Percentiles rank a stretch among this genome's conserved stretches.
Evolutionary conservation across 2,888 invertebrate species (phyloP).

Genomic region (Pherbina coryleti): DNA sequence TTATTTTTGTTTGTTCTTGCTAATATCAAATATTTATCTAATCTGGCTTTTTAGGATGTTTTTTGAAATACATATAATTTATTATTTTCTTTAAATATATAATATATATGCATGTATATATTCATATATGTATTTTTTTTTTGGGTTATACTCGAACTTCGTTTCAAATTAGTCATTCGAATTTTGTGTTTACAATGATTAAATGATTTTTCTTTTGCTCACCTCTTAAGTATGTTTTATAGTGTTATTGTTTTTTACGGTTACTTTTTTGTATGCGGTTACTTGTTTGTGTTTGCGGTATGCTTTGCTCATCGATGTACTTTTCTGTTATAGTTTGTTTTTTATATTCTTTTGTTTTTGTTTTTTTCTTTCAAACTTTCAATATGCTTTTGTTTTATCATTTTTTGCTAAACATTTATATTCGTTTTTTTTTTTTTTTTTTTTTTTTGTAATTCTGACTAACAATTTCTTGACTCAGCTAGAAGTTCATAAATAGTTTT

Average conservation of each 20-base stretch:
- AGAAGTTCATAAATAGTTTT: constrained; percentile 26
- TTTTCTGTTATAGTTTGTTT: constrained; percentile 38
- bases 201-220: constrained; percentile 41
- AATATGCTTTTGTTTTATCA: constrained; percentile 26
- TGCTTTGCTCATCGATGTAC: constrained; percentile 41
- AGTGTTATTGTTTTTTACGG: constrained; percentile 46
- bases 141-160: background rate
- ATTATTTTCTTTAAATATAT: background rate
- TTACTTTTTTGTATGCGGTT: constrained; percentile 34
- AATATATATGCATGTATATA: too few species aligned
- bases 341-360: too few species aligned
- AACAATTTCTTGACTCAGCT: constrained; percentile 37
- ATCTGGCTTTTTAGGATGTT: constrained; percentile 24
- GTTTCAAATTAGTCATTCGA: constrained; percentile 38
- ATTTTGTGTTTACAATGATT: constrained; percentile 47
- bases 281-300: constrained; percentile 1
- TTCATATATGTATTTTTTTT: background rate
- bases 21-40: constrained; percentile 27
- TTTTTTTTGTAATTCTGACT: background rate
- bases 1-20: too few species aligned
- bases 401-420: constrained; percentile 46
- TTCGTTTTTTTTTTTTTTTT: constrained; percentile 13
- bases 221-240: constrained; percentile 39
- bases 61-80: constrained; percentile 9
- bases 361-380: constrained; percentile 40